Base-by-base conservation (phyloP, 2,888 invertebrate species). In the Macaria liturata region DNA sequence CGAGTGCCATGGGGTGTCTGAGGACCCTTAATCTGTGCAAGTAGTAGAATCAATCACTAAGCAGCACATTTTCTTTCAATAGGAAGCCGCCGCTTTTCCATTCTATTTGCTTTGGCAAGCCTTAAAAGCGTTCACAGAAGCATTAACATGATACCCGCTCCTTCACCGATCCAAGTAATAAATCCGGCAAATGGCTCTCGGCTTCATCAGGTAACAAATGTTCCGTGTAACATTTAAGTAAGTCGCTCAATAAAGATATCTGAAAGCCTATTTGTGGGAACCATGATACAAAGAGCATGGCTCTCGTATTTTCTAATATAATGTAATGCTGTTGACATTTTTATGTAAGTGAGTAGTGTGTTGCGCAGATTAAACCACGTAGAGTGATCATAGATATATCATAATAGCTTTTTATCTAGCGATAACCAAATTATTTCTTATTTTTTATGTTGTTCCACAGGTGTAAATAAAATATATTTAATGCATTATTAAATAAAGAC, bases 131-230 rank as follows among this genome's bases (percentile, higher is more conserved):
- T 20, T 54, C 59, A 49, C 59, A 55, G 43, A 40, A 44, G 53
- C 61, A 58, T 62, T 58, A 61, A 61, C 61, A 61, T 61, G 57
- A 61, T 61, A 58, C 58, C 52, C 52, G 49, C 51, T 62, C 52
- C 49, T 62, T 62, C 55, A 58, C 58, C 61, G 61, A 58, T 58
- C 52, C 53, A 40, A 49, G 61, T 56, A 58, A 62, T 62, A 58
- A 62, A 62, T 62, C 58, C 50, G 46, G 46, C 58, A 62, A 62
- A 62, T 62, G 58, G 61, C 54, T 49, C 46, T 46, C 58, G 58
- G 61, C 61, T 62, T 62, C 61, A 62, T 62, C 61, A 62, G 61
- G 61, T 62, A 58, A 58, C 61, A 62, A 62, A 62, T 62, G 55
- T 62, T 62, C 58, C 58, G 58, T 61, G 58, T 58, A 58, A 62